These are phyloP conservation scores for Orthonyx spaldingii DNA, from an alignment of 2,113 vertebrate species.

Conservation along the genomic window DNA sequence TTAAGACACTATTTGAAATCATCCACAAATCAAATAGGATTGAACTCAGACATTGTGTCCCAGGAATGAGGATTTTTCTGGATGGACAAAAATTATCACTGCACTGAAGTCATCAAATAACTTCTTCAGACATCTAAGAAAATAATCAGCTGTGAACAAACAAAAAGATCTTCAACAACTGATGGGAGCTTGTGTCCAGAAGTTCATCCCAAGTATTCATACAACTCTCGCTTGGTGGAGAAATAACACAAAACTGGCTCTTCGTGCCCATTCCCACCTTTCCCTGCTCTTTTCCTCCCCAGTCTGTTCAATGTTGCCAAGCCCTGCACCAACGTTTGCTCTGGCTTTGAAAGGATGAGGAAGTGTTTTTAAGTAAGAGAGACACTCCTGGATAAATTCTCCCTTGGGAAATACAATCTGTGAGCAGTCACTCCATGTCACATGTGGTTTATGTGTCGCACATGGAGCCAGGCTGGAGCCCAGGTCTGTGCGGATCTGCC, in stretches of 20 bases:
- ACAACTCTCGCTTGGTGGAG: not conserved
- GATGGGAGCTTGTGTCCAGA: not conserved
- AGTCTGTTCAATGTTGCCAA: accelerated
- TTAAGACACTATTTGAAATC: not conserved
- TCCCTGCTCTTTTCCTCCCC: not conserved
- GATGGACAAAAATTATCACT: not conserved
- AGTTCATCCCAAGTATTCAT: not conserved
- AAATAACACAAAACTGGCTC: not conserved
- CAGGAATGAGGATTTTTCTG: not conserved
- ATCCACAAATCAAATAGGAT: not conserved
- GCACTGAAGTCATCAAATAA: not conserved
- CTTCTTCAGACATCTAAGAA: not conserved
- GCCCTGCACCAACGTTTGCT: not conserved
- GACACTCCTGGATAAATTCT: not conserved
- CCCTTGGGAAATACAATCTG: constrained; percentile 15
- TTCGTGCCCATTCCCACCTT: not conserved
- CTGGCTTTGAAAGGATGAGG: not conserved
- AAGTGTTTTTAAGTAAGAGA: constrained; percentile 29
- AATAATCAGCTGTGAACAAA: not conserved
- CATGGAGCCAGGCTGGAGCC: not conserved
- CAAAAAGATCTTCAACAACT: not conserved
- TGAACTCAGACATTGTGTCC: not conserved
- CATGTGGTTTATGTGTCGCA: not conserved
- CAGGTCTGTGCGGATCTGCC: accelerated
- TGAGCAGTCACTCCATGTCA: not conserved